These are phyloP conservation scores for Toxotes chatareus DNA, from an alignment of 2,113 vertebrate species.

Conservation along the genomic window DNA sequence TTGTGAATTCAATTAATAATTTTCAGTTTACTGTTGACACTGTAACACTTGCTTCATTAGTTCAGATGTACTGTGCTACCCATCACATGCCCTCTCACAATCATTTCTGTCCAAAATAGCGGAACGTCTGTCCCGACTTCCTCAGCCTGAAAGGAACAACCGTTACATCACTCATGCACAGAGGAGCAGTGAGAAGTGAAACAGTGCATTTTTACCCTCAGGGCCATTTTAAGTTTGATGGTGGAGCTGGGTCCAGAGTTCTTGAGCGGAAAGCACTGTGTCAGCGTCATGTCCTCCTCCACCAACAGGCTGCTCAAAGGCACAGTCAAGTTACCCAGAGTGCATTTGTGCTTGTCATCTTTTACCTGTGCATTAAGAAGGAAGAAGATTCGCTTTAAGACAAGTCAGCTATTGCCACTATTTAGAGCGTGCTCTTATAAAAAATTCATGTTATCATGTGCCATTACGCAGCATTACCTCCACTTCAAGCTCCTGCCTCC, in stretches of 20 bases:
- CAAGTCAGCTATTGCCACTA: not conserved
- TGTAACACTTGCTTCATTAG: not conserved
- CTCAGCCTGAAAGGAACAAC: conserved; percentile 21
- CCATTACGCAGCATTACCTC: conserved; percentile 86
- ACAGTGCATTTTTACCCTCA: conserved; percentile 85
- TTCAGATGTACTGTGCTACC: not conserved
- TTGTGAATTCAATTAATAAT: not conserved
- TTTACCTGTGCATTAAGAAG: conserved; percentile 85
- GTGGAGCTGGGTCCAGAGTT: conserved; percentile 95
- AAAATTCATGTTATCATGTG: not conserved
- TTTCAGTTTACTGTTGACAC: not conserved
- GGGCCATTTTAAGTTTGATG: conserved; percentile 94
- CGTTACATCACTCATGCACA: not conserved
- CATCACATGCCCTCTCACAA: too few species aligned
- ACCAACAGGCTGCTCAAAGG: conserved; percentile 88
- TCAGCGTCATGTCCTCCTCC: conserved; percentile 91
- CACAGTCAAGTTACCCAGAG: conserved; percentile 90
- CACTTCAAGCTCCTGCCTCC: conserved; percentile 92
- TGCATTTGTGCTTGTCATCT: conserved; percentile 94
- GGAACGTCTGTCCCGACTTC: conserved; percentile 6
- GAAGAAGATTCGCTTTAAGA: not conserved
- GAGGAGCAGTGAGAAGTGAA: not conserved
- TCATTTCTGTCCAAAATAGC: conserved; percentile 8
- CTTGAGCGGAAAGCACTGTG: conserved; percentile 91
- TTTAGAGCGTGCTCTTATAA: not conserved